Evolutionary conservation across 2,888 invertebrate genomes (phyloP).

Genomic region (Drosophila greeni): DNA sequence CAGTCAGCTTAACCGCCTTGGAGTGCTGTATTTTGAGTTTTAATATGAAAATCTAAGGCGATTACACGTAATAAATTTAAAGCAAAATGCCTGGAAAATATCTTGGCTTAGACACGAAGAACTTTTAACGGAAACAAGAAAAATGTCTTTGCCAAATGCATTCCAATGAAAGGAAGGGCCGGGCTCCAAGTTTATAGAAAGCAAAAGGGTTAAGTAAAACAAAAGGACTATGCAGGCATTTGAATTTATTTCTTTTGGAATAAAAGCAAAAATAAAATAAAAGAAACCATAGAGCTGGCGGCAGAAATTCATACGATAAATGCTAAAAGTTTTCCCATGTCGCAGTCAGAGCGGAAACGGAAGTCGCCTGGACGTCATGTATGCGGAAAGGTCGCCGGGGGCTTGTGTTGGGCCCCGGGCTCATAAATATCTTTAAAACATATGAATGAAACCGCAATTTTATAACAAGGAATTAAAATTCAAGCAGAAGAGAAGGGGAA

Average conservation of each 20-base stretch:
- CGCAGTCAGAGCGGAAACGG: constrained; percentile 58
- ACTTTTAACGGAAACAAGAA: constrained; percentile 10
- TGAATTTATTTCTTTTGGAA: constrained; percentile 52
- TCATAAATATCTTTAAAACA: constrained; percentile 32
- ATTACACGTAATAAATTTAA: constrained; percentile 42
- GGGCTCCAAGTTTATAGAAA: constrained; percentile 3
- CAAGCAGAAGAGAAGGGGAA: background rate
- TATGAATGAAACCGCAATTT: constrained; percentile 26
- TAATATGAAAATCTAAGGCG: constrained; percentile 13
- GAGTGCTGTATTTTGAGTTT: constrained; percentile 17
- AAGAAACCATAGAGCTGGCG: constrained; percentile 9
- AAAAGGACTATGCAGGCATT: constrained; percentile 44
- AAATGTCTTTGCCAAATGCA: constrained; percentile 22
- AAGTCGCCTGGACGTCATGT: constrained; percentile 62
- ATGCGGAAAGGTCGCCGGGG: constrained; percentile 49
- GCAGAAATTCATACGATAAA: constrained; percentile 51
- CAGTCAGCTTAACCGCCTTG: constrained; percentile 4
- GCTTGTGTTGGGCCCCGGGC: constrained; percentile 9
- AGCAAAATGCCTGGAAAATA: constrained; percentile 3
- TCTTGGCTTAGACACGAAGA: background rate
- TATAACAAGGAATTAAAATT: constrained; percentile 2
- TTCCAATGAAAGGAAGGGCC: constrained; percentile 4
- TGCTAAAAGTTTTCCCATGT: constrained; percentile 70
- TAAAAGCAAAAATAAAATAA: constrained; percentile 5
- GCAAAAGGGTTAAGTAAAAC: constrained; percentile 18